Evolutionary conservation across 2,797 vertebrate species (phyloP).

Genomic region (Rhinella marina): DNA sequence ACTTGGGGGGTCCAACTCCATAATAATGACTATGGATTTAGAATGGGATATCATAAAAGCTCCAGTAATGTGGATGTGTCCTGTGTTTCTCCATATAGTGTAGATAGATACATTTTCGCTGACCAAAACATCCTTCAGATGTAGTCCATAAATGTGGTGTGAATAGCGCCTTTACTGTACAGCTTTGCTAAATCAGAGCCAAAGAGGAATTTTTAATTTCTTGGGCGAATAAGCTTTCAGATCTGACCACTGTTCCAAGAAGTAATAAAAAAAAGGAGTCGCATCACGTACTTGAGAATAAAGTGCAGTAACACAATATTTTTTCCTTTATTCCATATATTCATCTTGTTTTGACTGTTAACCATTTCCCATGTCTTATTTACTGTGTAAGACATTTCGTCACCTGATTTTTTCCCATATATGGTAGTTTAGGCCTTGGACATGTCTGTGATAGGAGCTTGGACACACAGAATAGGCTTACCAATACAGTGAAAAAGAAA

Average conservation of each 20-base stretch:
- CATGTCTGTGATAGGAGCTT: constrained; percentile 24
- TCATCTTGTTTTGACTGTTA: neutral
- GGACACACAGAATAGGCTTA: neutral
- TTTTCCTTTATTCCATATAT: neutral
- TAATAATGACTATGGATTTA: too few species aligned
- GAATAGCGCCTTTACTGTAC: neutral
- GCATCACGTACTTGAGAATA: neutral
- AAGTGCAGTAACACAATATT: neutral
- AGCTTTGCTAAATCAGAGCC: neutral
- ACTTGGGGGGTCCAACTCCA: too few species aligned
- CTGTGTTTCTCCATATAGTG: too few species aligned
- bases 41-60: too few species aligned
- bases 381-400: neutral
- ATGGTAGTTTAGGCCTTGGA: neutral
- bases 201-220: neutral
- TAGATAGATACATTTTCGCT: neutral
- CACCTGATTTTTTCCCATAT: neutral
- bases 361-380: neutral
- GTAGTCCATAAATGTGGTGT: neutral
- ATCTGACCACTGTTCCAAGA: neutral
- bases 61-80: too few species aligned
- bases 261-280: neutral
- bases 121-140: neutral
- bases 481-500: neutral
- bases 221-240: neutral